Base-by-base conservation (phyloP, 2,797 vertebrate species). In the Spondyliosoma cantharus region DNA sequence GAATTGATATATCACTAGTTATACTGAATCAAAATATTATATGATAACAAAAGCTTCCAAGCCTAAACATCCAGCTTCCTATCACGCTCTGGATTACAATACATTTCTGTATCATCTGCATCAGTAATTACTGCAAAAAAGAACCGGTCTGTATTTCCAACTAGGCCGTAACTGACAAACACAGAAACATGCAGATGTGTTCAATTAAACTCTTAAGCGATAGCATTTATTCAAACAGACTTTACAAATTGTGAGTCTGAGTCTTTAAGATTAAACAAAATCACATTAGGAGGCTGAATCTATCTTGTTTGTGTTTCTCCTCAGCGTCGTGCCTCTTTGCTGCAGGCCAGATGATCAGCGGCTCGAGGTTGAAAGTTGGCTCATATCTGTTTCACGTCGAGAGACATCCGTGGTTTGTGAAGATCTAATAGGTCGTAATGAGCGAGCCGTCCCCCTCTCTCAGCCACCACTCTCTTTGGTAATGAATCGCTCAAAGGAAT, bases 401-500 rank as follows among this genome's bases (percentile, higher is more conserved):
- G 54, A 48, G 59, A 81, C 71, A 66, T 77, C 81, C 76, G 69
- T 27, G 60, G 65, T 69, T 78, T 82, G 79, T 80, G 59, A 82
- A 72, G 74, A 77, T 86, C 56, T 89, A 89, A 88, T 77, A 74
- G 81, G 69, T 64, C 12, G 0, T 86, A 87, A 89, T 86, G 87
- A 87, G 64, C 25, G 60, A 78, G 81, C 25, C 52, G 17, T 52
- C 69, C 81, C 77, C 75, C 68, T 76, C 63, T 76, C 63, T 62
- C 48, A 3, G 73, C 37, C 67, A 27, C 75, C 20, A 24, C 60
- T 1, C 63, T 78, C 50, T 9, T 20, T 29, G 65, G 72, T 84
- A 85, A 90, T 85, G 82, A 90, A 88, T 78, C 20, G 64, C 83
- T 86, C 77, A 70, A 24, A 90, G 74, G 71, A 89, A 76, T 70